Evolutionary conservation across 2,888 invertebrate genomes (phyloP).

Genomic region (Heliconius ethilla): DNA sequence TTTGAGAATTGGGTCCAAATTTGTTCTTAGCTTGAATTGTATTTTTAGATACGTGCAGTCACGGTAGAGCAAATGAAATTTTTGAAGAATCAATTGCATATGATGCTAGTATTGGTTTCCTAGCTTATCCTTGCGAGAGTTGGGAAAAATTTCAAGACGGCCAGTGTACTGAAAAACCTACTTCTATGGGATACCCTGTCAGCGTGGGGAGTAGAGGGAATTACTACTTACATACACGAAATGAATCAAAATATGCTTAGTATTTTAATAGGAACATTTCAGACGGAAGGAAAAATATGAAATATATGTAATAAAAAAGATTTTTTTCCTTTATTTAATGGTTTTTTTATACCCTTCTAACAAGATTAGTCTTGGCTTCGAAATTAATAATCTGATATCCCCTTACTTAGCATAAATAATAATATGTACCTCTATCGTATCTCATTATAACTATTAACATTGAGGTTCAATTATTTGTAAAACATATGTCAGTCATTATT

Average conservation of each 20-base stretch:
- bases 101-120: constrained; percentile 72
- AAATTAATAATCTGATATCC: too few species aligned
- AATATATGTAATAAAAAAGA: not conserved
- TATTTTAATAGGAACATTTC: not conserved
- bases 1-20: too few species aligned
- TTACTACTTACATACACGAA: constrained; percentile 83
- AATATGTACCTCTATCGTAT: too few species aligned
- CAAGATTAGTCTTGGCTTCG: too few species aligned
- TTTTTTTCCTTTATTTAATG: not conserved
- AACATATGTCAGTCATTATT: too few species aligned
- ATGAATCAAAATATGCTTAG: constrained; percentile 71
- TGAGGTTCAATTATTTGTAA: too few species aligned
- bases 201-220: constrained; percentile 68
- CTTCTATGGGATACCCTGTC: constrained; percentile 82
- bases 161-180: constrained; percentile 61
- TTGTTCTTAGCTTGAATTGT: not conserved
- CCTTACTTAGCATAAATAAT: too few species aligned
- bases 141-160: constrained; percentile 74
- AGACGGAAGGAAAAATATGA: not conserved
- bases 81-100: constrained; percentile 85
- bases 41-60: constrained; percentile 84
- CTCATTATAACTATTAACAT: too few species aligned
- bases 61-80: constrained; percentile 83
- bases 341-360: not conserved
- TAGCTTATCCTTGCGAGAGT: constrained; percentile 80